Evolutionary conservation across 2,113 vertebrate species (phyloP).

Genomic region (Xenopus borealis): DNA sequence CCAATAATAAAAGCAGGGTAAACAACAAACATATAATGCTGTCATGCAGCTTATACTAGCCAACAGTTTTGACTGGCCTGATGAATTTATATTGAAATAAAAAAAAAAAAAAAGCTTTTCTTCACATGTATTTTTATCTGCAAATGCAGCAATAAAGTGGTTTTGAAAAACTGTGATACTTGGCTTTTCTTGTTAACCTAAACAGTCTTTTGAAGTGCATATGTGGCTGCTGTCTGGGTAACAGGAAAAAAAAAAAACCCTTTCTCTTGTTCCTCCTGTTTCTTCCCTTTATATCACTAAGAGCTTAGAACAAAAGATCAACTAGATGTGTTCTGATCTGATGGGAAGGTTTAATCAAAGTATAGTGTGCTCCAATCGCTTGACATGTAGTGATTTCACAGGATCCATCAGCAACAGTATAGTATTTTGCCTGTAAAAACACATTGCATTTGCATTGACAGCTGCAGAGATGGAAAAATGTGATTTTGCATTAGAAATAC

Average conservation of each 20-base stretch:
- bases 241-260: slow-evolving; percentile 54
- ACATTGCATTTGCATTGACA: slow-evolving; percentile 41
- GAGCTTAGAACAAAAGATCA: slow-evolving; percentile 52
- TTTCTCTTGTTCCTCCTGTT: slow-evolving; percentile 46
- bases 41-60: no score
- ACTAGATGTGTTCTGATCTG: slow-evolving; percentile 56
- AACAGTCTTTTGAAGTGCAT: slow-evolving; percentile 55
- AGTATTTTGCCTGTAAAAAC: slow-evolving; percentile 44
- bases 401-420: slow-evolving; percentile 39
- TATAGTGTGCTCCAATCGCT: slow-evolving; percentile 47
- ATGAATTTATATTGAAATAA: no score
- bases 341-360: slow-evolving; percentile 50
- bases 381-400: slow-evolving; percentile 45
- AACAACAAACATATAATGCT: no score
- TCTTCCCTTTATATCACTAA: slow-evolving; percentile 48
- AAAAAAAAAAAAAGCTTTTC: no score
- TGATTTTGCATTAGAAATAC: slow-evolving; percentile 31
- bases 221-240: slow-evolving; percentile 64
- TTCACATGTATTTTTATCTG: slow-evolving; percentile 2
- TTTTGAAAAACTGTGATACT: slow-evolving; percentile 61
- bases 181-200: slow-evolving; percentile 64
- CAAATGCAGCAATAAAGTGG: slow-evolving; percentile 39
- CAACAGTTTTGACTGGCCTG: no score
- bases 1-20: no score
- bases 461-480: slow-evolving; percentile 40